Percentiles rank a stretch among this genome's conserved stretches.
Conservation (phyloP, 2,113 vertebrate genomes). For the Nestor notabilis region DNA sequence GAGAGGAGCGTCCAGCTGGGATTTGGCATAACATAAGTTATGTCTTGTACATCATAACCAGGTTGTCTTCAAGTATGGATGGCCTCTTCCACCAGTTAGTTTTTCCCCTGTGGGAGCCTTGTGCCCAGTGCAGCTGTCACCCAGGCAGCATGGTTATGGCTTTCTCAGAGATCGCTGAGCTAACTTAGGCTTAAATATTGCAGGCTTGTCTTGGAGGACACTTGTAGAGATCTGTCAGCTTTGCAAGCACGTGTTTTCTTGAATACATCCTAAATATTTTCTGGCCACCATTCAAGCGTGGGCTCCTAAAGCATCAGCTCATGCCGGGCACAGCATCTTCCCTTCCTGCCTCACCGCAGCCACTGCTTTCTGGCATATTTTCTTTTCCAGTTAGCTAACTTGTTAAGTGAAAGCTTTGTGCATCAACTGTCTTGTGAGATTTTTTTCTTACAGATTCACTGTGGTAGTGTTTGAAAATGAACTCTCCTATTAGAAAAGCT, state of each 20-base stretch:
- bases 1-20: fast-evolving
- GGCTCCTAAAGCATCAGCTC: neutral
- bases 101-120: neutral
- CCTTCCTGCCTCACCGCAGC: neutral
- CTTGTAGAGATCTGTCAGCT: neutral
- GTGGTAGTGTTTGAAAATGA: neutral
- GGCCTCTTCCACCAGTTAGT: neutral
- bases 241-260: neutral
- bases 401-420: neutral
- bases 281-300: neutral
- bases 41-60: neutral
- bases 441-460: neutral
- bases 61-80: neutral
- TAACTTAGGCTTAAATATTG: neutral
- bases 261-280: neutral
- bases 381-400: neutral
- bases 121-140: fast-evolving
- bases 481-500: neutral
- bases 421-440: neutral
- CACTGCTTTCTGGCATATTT: neutral
- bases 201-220: neutral
- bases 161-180: neutral
- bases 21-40: neutral
- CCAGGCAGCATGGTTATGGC: neutral
- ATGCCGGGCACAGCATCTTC: neutral